Evolutionary conservation across 1,140 invertebrate species (phyloP).

Genomic region (Hyles euphorbiae): DNA sequence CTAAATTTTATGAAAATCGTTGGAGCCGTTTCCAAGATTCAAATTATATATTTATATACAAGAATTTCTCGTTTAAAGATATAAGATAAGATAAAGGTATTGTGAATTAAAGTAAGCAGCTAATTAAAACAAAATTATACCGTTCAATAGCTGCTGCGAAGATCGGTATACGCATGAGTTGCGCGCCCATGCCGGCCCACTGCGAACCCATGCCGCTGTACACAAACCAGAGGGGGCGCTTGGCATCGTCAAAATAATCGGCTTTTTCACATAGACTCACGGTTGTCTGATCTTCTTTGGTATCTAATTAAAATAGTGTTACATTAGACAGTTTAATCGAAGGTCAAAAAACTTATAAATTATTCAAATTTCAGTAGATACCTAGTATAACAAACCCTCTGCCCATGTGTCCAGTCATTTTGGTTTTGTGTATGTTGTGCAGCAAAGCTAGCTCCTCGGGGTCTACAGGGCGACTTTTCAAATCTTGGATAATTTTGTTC

Average conservation of each 20-base stretch:
- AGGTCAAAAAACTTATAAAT: no score
- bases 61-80: no score
- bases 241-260: slow-evolving; percentile 72
- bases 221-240: slow-evolving; percentile 86
- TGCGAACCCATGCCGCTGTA: slow-evolving; percentile 94
- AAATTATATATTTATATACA: no score
- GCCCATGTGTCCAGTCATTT: slow-evolving; percentile 75
- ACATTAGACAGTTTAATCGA: no score
- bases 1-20: no score
- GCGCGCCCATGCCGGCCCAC: slow-evolving; percentile 87
- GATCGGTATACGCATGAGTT: slow-evolving; percentile 78
- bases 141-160: slow-evolving; percentile 83
- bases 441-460: slow-evolving; percentile 34
- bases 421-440: slow-evolving; percentile 37
- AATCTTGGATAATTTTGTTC: slow-evolving; percentile 24
- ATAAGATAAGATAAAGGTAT: no score
- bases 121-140: slow-evolving; percentile 30
- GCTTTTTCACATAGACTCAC: slow-evolving; percentile 53
- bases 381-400: slow-evolving; percentile 73
- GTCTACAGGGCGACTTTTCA: slow-evolving; percentile 26
- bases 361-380: slow-evolving; percentile 3
- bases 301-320: slow-evolving; percentile 19
- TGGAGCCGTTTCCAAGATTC: no score
- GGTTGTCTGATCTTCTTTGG: slow-evolving; percentile 73
- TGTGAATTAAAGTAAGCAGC: no score